A percentile compares a stretch with the other conserved stretches of the same genome.
Evolutionary conservation across 2,888 invertebrate genomes (phyloP).

Genomic region (Acrocera orbiculus): DNA sequence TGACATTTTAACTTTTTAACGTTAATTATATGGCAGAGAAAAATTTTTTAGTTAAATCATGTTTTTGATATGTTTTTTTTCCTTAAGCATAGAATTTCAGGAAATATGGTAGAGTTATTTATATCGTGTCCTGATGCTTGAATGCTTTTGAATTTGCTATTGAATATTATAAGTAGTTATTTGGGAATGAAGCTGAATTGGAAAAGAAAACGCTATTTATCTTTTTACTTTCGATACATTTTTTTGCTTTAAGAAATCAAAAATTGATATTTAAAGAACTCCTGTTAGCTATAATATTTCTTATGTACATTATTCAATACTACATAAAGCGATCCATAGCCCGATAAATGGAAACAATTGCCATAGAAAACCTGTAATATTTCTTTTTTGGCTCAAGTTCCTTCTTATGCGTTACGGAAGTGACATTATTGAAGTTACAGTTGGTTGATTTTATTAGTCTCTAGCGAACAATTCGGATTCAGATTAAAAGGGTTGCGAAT

Average conservation of each 20-base stretch:
- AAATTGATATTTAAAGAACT: not conserved
- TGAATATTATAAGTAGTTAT: too few relatives aligned
- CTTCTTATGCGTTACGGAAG: slow-evolving; percentile 9
- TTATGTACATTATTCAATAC: slow-evolving; percentile 1
- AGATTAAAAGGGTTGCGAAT: slow-evolving; percentile 12
- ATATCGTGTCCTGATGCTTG: too few relatives aligned
- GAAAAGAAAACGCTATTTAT: too few relatives aligned
- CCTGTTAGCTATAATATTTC: too few relatives aligned
- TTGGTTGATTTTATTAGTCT: slow-evolving; percentile 13
- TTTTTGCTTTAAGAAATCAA: not conserved
- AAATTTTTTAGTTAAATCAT: too few relatives aligned
- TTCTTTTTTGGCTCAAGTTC: slow-evolving; percentile 4
- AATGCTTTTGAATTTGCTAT: too few relatives aligned
- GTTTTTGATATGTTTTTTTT: too few relatives aligned
- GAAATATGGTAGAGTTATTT: too few relatives aligned
- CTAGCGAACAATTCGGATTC: slow-evolving; percentile 10
- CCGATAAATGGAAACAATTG: slow-evolving; percentile 10
- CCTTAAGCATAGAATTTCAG: too few relatives aligned
- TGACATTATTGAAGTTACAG: slow-evolving; percentile 13
- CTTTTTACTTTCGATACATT: not conserved
- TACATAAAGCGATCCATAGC: slow-evolving; percentile 9
- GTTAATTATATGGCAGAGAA: too few relatives aligned
- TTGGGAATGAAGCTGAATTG: too few relatives aligned
- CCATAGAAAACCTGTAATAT: slow-evolving; percentile 10
- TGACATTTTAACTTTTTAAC: too few relatives aligned